Percentiles rank a stretch among this genome's conserved stretches.
These are phyloP conservation scores for Brachymystax lenok DNA, from an alignment of 2,797 vertebrate genomes.

Conservation along the genomic window DNA sequence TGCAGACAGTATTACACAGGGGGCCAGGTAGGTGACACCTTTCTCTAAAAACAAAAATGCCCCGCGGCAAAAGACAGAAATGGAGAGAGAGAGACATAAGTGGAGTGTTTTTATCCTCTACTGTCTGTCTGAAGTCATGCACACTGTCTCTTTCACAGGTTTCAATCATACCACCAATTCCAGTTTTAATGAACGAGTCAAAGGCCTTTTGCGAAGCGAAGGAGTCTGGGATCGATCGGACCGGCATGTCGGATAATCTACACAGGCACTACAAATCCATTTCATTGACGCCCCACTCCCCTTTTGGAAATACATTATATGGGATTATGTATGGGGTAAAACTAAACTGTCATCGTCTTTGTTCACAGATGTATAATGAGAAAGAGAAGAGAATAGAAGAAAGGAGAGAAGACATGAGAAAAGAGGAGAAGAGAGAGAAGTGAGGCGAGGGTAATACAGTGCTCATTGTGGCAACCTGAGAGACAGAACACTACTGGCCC, in stretches of 20 bases:
- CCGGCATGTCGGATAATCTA: neutral
- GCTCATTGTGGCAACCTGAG: neutral
- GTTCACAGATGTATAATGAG: neutral
- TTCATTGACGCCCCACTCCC: neutral
- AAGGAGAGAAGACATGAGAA: neutral
- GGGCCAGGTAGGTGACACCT: too few relatives aligned
- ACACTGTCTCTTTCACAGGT: neutral
- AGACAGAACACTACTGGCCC: slow-evolving; percentile 66
- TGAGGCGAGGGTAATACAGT: slow-evolving; percentile 7
- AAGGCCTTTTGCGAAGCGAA: neutral
- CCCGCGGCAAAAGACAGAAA: neutral
- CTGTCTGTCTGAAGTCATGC: too few relatives aligned
- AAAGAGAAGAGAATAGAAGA: neutral
- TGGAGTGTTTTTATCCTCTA: too few relatives aligned
- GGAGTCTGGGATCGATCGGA: slow-evolving; percentile 1
- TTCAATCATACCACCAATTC: neutral
- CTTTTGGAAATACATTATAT: neutral
- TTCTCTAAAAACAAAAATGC: too few relatives aligned
- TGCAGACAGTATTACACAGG: too few relatives aligned
- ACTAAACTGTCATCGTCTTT: neutral
- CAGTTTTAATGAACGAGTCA: neutral
- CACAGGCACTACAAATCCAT: slow-evolving; percentile 2
- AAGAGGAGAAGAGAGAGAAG: slow-evolving; percentile 27
- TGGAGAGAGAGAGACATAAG: neutral
- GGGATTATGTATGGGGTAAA: neutral